Conservation (phyloP, 2,888 invertebrate genomes). For the Macropis europaea region DNA sequence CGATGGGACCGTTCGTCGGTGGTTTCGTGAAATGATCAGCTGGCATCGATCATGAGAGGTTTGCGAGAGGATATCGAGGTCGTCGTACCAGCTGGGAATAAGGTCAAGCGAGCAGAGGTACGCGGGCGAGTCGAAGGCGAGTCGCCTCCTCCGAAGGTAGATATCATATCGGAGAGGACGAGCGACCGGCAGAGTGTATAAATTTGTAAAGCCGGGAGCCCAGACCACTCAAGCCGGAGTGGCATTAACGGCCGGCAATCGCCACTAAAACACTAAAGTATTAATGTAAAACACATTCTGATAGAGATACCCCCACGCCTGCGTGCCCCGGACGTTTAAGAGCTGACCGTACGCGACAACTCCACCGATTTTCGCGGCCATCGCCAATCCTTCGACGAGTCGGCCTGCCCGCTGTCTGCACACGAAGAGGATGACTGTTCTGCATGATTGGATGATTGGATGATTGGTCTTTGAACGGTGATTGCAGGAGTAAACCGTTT, state of each 20-base stretch:
- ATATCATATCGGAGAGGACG: conserved; percentile 75
- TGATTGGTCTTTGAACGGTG: too few species aligned
- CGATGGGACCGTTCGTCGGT: background rate
- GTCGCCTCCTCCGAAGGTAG: conserved; percentile 59
- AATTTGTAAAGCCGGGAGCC: conserved; percentile 78
- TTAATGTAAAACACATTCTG: conserved; percentile 80
- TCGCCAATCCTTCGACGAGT: background rate
- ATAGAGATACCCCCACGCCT: conserved; percentile 76
- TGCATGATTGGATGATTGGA: background rate
- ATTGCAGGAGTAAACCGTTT: too few species aligned
- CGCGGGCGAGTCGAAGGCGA: too few species aligned
- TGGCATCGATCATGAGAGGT: conserved; percentile 27
- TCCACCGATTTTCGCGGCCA: conserved; percentile 40
- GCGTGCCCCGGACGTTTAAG: conserved; percentile 23
- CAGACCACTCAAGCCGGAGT: conserved; percentile 73
- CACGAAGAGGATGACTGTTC: too few species aligned
- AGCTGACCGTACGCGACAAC: background rate
- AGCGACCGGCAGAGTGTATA: conserved; percentile 73
- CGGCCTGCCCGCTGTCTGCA: too few species aligned
- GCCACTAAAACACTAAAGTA: conserved; percentile 78
- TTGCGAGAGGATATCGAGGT: conserved; percentile 44
- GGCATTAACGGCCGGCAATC: conserved; percentile 78
- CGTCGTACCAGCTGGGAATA: conserved; percentile 55
- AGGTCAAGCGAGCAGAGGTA: conserved; percentile 62
- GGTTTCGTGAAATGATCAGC: conserved; percentile 22